Evolutionary conservation across 2,797 vertebrate genomes (phyloP).

Genomic region (Acipenser transmontanus): DNA sequence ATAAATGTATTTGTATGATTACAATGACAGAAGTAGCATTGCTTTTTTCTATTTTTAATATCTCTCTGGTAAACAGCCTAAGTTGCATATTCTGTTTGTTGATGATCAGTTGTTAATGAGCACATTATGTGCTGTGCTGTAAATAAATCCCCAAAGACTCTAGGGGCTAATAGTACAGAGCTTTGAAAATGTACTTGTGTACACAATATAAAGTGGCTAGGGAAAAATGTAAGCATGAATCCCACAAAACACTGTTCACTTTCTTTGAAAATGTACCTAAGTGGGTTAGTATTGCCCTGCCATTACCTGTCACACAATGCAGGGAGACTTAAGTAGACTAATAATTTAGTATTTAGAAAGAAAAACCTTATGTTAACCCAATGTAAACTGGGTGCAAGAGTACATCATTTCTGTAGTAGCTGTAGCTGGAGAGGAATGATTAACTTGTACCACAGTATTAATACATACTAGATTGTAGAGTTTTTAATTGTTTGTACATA

Average conservation of each 20-base stretch:
- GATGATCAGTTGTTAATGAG: conserved; percentile 7
- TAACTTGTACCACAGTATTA: no score
- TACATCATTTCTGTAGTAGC: no score
- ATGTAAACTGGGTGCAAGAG: neutral
- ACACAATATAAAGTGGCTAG: neutral
- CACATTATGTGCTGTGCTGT: conserved; percentile 6
- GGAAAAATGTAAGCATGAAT: conserved; percentile 7
- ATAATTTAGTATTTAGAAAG: neutral
- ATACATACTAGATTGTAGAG: no score
- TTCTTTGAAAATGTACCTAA: conserved; percentile 7
- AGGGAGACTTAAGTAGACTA: neutral
- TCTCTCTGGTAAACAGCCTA: no score
- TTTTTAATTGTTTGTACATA: no score
- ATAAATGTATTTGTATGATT: no score
- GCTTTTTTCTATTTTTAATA: no score
- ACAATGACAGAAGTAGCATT: no score
- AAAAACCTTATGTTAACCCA: conserved; percentile 5
- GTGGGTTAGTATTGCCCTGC: conserved; percentile 5
- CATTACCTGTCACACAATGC: conserved; percentile 1
- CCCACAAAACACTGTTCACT: neutral
- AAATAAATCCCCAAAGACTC: conserved; percentile 1
- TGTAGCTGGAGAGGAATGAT: no score
- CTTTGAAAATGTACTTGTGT: conserved; percentile 12
- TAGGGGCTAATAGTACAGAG: conserved; percentile 6
- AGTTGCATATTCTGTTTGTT: conserved; percentile 4